These are phyloP conservation scores for Eristalis tenax DNA, from an alignment of 2,888 invertebrate species.

Conservation along the genomic window DNA sequence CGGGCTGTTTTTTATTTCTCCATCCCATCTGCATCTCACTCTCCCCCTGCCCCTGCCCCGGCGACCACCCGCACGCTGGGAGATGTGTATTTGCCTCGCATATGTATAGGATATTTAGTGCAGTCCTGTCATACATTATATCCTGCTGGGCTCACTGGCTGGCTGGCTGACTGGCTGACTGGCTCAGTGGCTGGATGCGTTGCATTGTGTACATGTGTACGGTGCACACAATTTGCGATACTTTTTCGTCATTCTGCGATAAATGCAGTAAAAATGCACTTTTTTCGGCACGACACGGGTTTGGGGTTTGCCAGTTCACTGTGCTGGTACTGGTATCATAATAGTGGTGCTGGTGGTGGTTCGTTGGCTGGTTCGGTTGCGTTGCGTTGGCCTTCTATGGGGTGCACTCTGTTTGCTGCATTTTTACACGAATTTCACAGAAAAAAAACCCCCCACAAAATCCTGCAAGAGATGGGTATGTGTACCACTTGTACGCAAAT, in stretches of 20 bases:
- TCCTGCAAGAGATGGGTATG: slow-evolving; percentile 22
- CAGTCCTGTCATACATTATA: slow-evolving; percentile 56
- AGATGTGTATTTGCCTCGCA: not conserved
- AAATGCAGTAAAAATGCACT: slow-evolving; percentile 65
- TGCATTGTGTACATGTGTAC: slow-evolving; percentile 50
- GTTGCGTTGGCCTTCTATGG: slow-evolving; percentile 11
- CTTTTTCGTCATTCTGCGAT: slow-evolving; percentile 50
- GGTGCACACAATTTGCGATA: slow-evolving; percentile 51
- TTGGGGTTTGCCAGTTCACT: not conserved
- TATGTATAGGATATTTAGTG: slow-evolving; percentile 30
- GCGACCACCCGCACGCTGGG: not conserved
- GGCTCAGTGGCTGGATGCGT: slow-evolving; percentile 41
- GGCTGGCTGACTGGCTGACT: slow-evolving; percentile 8
- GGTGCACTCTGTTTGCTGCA: slow-evolving; percentile 8
- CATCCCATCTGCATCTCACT: not conserved
- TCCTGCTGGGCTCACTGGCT: slow-evolving; percentile 28
- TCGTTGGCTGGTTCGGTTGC: not conserved
- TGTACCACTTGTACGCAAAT: slow-evolving; percentile 55
- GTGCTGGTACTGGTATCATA: not conserved
- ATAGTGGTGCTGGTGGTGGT: not conserved
- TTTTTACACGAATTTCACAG: slow-evolving; percentile 56
- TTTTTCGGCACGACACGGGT: slow-evolving; percentile 46
- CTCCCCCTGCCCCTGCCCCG: not conserved
- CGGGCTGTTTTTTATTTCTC: slow-evolving; percentile 20
- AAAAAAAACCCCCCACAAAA: slow-evolving; percentile 3